Evolutionary conservation across 2,113 vertebrate species (phyloP), one percentile per base, ranked within the genome.

Genomic region (Cranoglanis bouderius): DNA sequence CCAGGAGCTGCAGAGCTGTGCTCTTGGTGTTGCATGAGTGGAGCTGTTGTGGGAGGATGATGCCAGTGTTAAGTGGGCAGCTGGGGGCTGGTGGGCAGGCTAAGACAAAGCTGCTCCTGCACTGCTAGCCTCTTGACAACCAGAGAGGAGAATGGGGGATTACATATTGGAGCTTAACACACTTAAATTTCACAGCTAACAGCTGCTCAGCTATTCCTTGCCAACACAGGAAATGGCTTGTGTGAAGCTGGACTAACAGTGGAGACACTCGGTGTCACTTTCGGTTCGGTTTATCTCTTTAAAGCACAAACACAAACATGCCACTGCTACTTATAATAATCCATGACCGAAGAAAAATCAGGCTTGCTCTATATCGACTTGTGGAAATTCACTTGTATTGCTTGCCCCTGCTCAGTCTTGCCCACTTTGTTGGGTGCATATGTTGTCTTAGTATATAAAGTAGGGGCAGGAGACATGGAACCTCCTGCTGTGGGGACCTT

Each of bases 401-500:
- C 85, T 70, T 19, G 46, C 72, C 67, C 13, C 12, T 38, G 80
- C n/a, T 55, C 78, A 24, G 57, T 29, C 51, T 40, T 19, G 32
- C 55, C 19, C 46, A 6, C 9, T 24, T 8, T 35, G 1, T 38
- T 6, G 16, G 78, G 10, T 26, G 10, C 24, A 43, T 29, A 65
- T 65, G 82, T 63, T 29, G 38, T 84, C 59, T 84, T 65, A 46
- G 14, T 67, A 67, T 85, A 61, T 32, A 85, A 85, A 85, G 29
- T 21, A 51, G 83, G 43, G 53, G 92, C 88, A 85, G 90, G 86
- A 91, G 86, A 81, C 70, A 92, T 91, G 92, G 92, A 94, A 89
- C 92, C 92, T 92, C 90, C 91, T 87, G 90, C 92, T 24, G 65
- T 61, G 38, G 6, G 89, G 92, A 94, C 93, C 95, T 93, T 91